Evolutionary conservation across 2,888 invertebrate species (phyloP).

Genomic region (Cephus sareptanus): DNA sequence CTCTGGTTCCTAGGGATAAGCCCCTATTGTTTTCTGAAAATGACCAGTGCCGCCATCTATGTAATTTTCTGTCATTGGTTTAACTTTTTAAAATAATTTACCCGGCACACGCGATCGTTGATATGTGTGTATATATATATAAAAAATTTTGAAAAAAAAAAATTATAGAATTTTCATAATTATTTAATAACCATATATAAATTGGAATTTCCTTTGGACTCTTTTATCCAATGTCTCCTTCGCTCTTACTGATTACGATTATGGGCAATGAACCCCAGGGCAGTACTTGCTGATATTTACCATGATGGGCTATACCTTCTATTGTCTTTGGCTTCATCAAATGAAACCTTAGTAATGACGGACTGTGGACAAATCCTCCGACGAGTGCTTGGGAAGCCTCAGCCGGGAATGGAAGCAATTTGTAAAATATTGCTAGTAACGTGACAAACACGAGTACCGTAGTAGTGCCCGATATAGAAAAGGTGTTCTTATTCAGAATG

Average conservation of each 20-base stretch:
- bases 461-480: conserved; percentile 2
- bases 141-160: no score
- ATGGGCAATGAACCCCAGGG: neutral
- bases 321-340: conserved; percentile 11
- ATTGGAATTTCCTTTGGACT: no score
- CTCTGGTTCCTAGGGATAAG: neutral
- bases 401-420: conserved; percentile 57
- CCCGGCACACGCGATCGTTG: no score
- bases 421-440: conserved; percentile 58
- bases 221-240: no score
- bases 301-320: neutral
- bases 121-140: no score
- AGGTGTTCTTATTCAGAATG: neutral
- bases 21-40: neutral
- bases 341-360: neutral
- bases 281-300: neutral
- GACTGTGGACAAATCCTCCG: conserved; percentile 24
- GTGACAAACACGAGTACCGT: conserved; percentile 17
- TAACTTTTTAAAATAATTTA: no score
- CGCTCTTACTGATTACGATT: neutral
- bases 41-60: neutral
- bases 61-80: neutral
- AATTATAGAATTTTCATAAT: no score
- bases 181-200: no score
- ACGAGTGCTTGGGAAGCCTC: conserved; percentile 41